These are phyloP conservation scores for Chitala chitala DNA, from an alignment of 2,113 vertebrate genomes.

Conservation along the genomic window DNA sequence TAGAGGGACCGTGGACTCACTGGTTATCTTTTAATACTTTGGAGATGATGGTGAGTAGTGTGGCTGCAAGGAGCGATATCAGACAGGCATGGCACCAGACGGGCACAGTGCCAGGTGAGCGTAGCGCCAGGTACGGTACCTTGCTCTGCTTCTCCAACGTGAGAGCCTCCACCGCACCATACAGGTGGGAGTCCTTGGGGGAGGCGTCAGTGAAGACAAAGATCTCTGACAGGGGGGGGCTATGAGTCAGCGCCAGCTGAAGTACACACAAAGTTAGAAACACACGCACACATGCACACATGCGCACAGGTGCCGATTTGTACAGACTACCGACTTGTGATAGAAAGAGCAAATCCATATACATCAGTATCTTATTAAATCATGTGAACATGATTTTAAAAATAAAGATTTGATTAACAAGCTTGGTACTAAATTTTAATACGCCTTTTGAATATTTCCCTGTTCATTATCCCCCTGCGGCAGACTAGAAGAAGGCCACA, in stretches of 20 bases:
- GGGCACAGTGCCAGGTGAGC: too few relatives aligned
- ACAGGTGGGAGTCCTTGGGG: constrained; percentile 71
- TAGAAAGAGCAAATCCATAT: too few relatives aligned
- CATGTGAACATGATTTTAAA: not conserved
- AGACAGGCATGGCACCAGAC: too few relatives aligned
- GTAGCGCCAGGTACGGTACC: constrained; percentile 46
- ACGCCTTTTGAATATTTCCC: too few relatives aligned
- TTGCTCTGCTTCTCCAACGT: constrained; percentile 68
- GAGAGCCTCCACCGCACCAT: constrained; percentile 65
- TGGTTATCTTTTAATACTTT: too few relatives aligned
- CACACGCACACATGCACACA: not conserved
- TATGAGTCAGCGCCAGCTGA: constrained; percentile 75
- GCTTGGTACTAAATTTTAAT: too few relatives aligned
- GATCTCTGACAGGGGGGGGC: constrained; percentile 75
- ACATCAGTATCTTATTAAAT: not conserved
- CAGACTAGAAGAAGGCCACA: too few relatives aligned
- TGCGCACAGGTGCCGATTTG: not conserved
- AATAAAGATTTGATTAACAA: too few relatives aligned
- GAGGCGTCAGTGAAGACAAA: constrained; percentile 84
- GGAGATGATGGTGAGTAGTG: too few relatives aligned
- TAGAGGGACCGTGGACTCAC: not conserved
- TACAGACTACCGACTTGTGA: not conserved
- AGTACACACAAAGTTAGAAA: constrained; percentile 9
- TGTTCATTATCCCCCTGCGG: too few relatives aligned
- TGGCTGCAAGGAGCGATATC: too few relatives aligned